Conservation (phyloP, 1,140 invertebrate species). For the Tetragonula clypearis region DNA sequence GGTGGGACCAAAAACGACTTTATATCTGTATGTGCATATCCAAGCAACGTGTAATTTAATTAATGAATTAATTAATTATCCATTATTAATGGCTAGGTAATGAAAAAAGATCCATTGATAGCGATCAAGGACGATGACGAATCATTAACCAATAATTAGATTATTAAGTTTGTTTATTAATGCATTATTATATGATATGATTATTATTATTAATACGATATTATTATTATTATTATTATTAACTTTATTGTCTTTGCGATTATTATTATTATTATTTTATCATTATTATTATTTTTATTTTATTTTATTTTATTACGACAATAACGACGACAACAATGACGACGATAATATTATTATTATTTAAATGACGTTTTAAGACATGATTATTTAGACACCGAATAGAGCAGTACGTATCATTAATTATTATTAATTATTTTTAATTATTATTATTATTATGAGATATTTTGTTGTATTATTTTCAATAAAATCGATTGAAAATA, state of each 20-base stretch:
- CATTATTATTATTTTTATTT: constrained; percentile 78
- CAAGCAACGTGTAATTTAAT: constrained; percentile 82
- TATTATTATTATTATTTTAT: constrained; percentile 78
- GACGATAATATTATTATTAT: constrained; percentile 73
- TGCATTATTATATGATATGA: constrained; percentile 80
- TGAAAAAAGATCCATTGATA: constrained; percentile 73
- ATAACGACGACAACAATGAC: constrained; percentile 46
- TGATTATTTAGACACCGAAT: constrained; percentile 80
- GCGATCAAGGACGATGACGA: constrained; percentile 78
- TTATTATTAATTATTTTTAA: constrained; percentile 80
- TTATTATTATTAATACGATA: constrained; percentile 70
- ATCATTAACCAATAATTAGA: constrained; percentile 78
- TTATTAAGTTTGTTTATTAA: constrained; percentile 81
- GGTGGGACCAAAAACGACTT: constrained; percentile 83
- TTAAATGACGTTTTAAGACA: constrained; percentile 80
- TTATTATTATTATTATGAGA: constrained; percentile 78
- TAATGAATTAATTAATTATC: constrained; percentile 80
- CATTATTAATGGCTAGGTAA: constrained; percentile 78
- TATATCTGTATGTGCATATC: constrained; percentile 82
- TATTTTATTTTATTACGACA: constrained; percentile 69
- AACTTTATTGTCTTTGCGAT: constrained; percentile 72
- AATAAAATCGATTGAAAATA: constrained; percentile 82
- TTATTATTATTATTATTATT: constrained; percentile 77
- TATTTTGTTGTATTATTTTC: constrained; percentile 83
- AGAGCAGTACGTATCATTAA: constrained; percentile 80